These are phyloP conservation scores for Hepsetus odoe DNA, from an alignment of 2,113 vertebrate genomes.

Conservation along the genomic window DNA sequence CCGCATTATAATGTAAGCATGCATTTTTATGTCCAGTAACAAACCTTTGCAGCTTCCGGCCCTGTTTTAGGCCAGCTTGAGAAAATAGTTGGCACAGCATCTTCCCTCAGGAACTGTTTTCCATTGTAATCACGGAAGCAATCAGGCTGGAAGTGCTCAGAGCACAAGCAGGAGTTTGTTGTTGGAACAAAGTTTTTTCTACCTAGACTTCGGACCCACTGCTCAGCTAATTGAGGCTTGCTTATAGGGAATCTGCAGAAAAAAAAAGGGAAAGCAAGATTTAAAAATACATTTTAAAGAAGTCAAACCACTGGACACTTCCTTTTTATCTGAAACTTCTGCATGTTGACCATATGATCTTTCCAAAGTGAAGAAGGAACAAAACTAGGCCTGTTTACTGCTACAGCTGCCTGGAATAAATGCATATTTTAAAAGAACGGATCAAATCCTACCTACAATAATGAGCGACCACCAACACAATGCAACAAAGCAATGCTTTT, in stretches of 20 bases:
- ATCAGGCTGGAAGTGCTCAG: slow-evolving; percentile 75
- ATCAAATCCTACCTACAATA: too few relatives aligned
- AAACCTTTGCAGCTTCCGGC: slow-evolving; percentile 69
- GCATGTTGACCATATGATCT: too few relatives aligned
- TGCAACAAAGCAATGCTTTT: too few relatives aligned
- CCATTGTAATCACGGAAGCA: slow-evolving; percentile 82
- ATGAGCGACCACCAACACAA: too few relatives aligned
- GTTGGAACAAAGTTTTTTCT: slow-evolving; percentile 76
- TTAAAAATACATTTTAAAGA: background rate
- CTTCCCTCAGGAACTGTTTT: slow-evolving; percentile 80
- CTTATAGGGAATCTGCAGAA: slow-evolving; percentile 77
- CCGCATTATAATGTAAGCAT: background rate
- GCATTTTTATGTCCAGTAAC: background rate
- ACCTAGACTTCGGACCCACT: slow-evolving; percentile 78
- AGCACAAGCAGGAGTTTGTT: slow-evolving; percentile 78
- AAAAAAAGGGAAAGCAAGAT: background rate
- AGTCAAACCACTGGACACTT: background rate
- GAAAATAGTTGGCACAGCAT: slow-evolving; percentile 78
- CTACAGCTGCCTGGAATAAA: too few relatives aligned
- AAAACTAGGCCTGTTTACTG: too few relatives aligned
- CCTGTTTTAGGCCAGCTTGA: slow-evolving; percentile 42
- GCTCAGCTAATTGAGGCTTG: slow-evolving; percentile 74
- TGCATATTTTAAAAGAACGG: too few relatives aligned
- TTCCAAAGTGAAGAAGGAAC: too few relatives aligned
- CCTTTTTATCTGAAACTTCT: background rate